phyloP scores from a whole-genome alignment of 2,113 vertebrate species.

The Amphiprion ocellaris region DNA sequence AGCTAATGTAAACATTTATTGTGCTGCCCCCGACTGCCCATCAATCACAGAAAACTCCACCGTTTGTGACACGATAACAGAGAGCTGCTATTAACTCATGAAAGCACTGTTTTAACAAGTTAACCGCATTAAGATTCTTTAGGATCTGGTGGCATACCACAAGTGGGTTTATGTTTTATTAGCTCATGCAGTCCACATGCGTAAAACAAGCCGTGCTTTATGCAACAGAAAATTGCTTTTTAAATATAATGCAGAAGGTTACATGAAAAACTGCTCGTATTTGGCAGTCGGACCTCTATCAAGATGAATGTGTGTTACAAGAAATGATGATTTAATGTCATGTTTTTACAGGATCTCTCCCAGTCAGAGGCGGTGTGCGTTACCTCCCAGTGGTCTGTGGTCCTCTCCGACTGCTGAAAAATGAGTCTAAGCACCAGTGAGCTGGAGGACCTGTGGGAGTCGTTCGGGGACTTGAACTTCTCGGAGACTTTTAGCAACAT shows the following conservation, averaged over 20 bases:
- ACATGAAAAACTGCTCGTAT: background rate
- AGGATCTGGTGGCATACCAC: conserved; percentile 67
- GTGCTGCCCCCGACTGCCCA: conserved; percentile 61
- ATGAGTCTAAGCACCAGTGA: conserved; percentile 80
- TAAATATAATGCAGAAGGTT: conserved; percentile 28
- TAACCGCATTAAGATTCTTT: conserved; percentile 72
- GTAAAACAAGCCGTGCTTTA: conserved; percentile 47
- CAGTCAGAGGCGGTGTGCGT: conserved; percentile 48
- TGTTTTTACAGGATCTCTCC: conserved; percentile 63
- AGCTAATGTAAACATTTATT: conserved; percentile 79
- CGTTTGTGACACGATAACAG: conserved; percentile 56
- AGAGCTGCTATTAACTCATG: conserved; percentile 54
- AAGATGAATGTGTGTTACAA: conserved; percentile 18
- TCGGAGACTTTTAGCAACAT: conserved; percentile 84
- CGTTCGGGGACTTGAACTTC: conserved; percentile 87
- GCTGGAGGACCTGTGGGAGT: conserved; percentile 83
- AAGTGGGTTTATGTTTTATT: conserved; percentile 63
- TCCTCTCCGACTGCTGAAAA: conserved; percentile 63
- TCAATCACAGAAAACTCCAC: conserved; percentile 61
- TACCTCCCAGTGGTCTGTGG: conserved; percentile 41
- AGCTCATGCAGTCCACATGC: conserved; percentile 38
- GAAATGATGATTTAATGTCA: conserved; percentile 42
- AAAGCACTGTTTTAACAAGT: conserved; percentile 72
- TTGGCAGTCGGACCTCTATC: conserved; percentile 4
- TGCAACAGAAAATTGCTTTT: conserved; percentile 36